These are phyloP conservation scores for Zaprionus ornatus DNA, from an alignment of 1,140 invertebrate species.

Conservation along the genomic window DNA sequence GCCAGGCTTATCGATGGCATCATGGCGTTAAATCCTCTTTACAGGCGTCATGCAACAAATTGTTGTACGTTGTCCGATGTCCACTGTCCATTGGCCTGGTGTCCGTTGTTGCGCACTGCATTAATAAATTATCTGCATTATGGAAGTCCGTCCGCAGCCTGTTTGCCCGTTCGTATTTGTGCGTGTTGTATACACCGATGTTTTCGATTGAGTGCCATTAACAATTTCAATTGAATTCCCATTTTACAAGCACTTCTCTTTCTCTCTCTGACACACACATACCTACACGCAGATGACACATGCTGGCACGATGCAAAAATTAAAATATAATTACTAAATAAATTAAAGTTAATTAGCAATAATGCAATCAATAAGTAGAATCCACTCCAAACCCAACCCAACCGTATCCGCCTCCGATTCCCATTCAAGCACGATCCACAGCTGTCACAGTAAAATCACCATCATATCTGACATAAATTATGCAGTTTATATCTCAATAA, in stretches of 20 bases:
- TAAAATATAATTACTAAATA: conserved; percentile 57
- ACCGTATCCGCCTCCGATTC: not conserved
- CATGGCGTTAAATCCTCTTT: conserved; percentile 63
- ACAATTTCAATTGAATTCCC: conserved; percentile 59
- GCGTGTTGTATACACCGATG: conserved; percentile 9
- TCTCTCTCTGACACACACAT: not conserved
- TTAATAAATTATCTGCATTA: conserved; percentile 76
- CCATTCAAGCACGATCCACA: not conserved
- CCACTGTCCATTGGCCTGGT: not conserved
- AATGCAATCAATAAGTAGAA: conserved; percentile 32
- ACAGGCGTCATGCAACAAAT: conserved; percentile 68
- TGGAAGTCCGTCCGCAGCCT: conserved; percentile 37
- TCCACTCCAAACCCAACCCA: conserved; percentile 2
- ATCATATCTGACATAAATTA: not conserved
- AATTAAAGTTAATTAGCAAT: conserved; percentile 56
- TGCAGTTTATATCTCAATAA: not conserved
- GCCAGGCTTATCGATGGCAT: conserved; percentile 14
- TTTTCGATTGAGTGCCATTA: conserved; percentile 39
- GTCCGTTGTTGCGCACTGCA: conserved; percentile 44
- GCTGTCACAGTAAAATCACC: not conserved
- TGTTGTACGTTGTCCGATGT: conserved; percentile 23
- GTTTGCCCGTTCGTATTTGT: conserved; percentile 11
- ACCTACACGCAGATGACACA: conserved; percentile 1
- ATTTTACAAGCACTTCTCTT: conserved; percentile 33
- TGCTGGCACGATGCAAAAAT: conserved; percentile 35